Evolutionary conservation across 2,797 vertebrate species (phyloP), one percentile per base, ranked within the genome.

Genomic region (Channallabes apus): DNA sequence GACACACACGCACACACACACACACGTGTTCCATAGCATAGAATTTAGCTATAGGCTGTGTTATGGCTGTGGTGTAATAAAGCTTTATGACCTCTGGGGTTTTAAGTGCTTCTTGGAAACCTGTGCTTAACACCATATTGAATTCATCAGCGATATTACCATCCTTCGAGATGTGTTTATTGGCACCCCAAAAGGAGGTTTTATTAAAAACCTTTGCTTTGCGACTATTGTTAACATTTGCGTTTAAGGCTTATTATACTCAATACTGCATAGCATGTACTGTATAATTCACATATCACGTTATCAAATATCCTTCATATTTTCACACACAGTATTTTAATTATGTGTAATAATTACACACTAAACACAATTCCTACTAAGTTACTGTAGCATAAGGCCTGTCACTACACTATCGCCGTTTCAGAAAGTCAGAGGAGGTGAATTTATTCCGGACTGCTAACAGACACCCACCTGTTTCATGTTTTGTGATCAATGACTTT

Each of bases 111-210:
- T 65, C 14, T 75, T 86, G 41, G 75, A 85, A 85, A 87, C 72
- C 88, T 83, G 88, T 85, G 24, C 79, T 69, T 80, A 82, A 89
- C 83, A 75, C 88, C 93, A 88, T 51, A 77, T 64, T 77, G 83
- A 87, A 86, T 58, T 86, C 84, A 86, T 89, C 87, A 87, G 80
- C 76, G 58, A 84, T 83, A 80, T 88, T 87, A 84, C 79, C 83
- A 86, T 89, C 80, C 73, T 72, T 54, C 64, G 82, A 61, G 68
- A 65, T 72, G 61, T 94, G 93, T 95, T 95, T 94, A 95, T 92
- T 94, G 93, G 93, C 91, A 73, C 73, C 81, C 78, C 6, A 59
- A 27, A 76, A 91, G 90, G 91, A 93, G 91, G 68, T 90, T 84
- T 94, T 88, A 85, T 93, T 94, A 91, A 94, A 86, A 87, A 73